These are phyloP conservation scores for Chymomyza caudatula DNA, from an alignment of 2,888 invertebrate species.

Conservation along the genomic window DNA sequence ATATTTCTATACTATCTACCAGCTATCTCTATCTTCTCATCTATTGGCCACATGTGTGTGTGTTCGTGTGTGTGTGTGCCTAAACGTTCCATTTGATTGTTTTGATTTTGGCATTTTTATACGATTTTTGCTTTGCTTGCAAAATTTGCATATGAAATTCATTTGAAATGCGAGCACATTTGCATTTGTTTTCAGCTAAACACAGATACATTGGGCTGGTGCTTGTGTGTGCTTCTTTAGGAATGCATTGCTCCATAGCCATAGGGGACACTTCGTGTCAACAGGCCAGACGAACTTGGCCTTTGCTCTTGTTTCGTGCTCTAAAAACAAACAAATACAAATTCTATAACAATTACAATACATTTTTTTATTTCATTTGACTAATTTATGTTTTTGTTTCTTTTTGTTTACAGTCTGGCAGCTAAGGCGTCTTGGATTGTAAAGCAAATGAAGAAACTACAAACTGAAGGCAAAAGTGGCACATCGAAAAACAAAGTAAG, in stretches of 20 bases:
- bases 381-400: not conserved
- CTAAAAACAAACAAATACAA: not conserved
- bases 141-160: constrained; percentile 58
- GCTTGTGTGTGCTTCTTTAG: constrained; percentile 25
- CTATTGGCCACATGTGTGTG: not conserved
- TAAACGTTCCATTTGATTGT: constrained; percentile 65
- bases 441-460: no score
- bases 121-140: constrained; percentile 47
- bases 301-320: constrained; percentile 26
- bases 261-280: constrained; percentile 32
- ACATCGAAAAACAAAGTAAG: no score
- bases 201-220: constrained; percentile 27
- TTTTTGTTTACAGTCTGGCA: not conserved
- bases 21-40: not conserved
- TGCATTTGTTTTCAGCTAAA: constrained; percentile 34
- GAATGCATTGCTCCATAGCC: constrained; percentile 29
- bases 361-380: not conserved
- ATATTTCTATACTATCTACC: constrained; percentile 43
- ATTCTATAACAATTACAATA: not conserved
- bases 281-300: constrained; percentile 46
- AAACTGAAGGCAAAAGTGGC: no score
- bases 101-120: constrained; percentile 64
- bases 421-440: no score
- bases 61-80: constrained; percentile 30
- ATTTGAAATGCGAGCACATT: constrained; percentile 61